Evolutionary conservation across 2,797 vertebrate species (phyloP), one percentile per base, ranked within the genome.

Genomic region (Serranus cabrilla): DNA sequence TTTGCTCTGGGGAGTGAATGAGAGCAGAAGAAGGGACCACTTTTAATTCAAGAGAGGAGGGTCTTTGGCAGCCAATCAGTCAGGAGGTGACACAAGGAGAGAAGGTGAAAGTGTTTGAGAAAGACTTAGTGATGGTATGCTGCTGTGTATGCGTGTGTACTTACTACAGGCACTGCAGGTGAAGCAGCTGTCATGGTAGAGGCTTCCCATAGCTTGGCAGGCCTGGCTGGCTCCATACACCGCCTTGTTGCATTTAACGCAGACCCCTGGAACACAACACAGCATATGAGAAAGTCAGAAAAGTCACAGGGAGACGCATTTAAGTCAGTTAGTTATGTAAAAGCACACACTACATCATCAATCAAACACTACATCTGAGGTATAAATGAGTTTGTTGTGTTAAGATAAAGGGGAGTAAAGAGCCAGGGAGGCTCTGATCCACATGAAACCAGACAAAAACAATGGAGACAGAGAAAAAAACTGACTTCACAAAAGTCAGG

Each of bases 111-210:
- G 42, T 63, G 74, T 40, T 52, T 3, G 27, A 74, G 27, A 56
- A 47, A 45, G 42, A 23, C 0, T 58, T n/a, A 56, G 42, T 40
- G 27, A 40, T 40, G 55, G 66, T 34, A 8, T 43, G 16, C 34
- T 34, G 34, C 34, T 46, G 59, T 67, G 50, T 76, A 7, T 69
- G 65, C 70, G 63, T 64, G 8, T 78, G 45, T 86, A 97, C 98
- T 98, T 93, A 99, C 98, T 97, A 89, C 98, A 99, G 66, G 98
- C 96, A 0, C 97, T 97, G 7, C 98, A 99, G 93, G 97, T 98
- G 93, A 99, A 99, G 91, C 98, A 99, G 83, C 92, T 91, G 0
- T 98, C 97, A 0, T 99, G 98, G 93, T 99, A 99, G 71, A 99
- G 96, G 91, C 95, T 97, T 0, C 98, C 98, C 97, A 99, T 99